Evolutionary conservation across 2,888 invertebrate species (phyloP).

Genomic region (Oscheius sp.): DNA sequence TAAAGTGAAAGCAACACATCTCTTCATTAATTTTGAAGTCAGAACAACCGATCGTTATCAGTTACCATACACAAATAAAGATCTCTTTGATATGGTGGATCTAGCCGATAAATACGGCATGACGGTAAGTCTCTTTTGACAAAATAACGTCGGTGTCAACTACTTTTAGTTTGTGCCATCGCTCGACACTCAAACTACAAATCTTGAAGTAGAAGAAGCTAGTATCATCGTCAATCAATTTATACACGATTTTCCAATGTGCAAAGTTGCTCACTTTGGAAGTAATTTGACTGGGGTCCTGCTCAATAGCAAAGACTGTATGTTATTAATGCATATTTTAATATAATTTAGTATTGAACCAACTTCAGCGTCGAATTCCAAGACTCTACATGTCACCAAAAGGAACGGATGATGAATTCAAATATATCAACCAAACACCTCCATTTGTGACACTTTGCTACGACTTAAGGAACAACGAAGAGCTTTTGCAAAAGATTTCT

Average conservation of each 20-base stretch:
- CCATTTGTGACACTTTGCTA: constrained; percentile 61
- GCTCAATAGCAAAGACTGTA: constrained; percentile 48
- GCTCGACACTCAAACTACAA: constrained; percentile 63
- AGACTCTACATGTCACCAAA: constrained; percentile 58
- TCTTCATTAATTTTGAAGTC: constrained; percentile 66
- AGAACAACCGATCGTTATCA: constrained; percentile 65
- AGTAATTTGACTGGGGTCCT: constrained; percentile 57
- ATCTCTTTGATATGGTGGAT: constrained; percentile 65
- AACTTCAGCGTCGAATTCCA: constrained; percentile 57
- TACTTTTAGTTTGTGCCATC: constrained; percentile 52
- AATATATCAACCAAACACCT: constrained; percentile 40
- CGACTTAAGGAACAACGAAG: constrained; percentile 57
- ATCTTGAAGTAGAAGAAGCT: constrained; percentile 54
- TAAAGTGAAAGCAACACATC: constrained; percentile 63
- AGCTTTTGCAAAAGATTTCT: constrained; percentile 50
- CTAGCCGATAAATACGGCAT: constrained; percentile 58
- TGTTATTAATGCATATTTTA: neutral
- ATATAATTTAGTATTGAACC: constrained; percentile 45
- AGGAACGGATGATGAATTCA: constrained; percentile 42
- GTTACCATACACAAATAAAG: constrained; percentile 63
- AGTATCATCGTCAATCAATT: constrained; percentile 56
- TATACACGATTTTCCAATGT: constrained; percentile 61
- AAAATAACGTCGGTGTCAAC: neutral
- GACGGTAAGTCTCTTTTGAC: constrained; percentile 9
- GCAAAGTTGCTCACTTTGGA: constrained; percentile 61